Conservation (phyloP, 2,113 vertebrate genomes). For the Aegithalos caudatus region DNA sequence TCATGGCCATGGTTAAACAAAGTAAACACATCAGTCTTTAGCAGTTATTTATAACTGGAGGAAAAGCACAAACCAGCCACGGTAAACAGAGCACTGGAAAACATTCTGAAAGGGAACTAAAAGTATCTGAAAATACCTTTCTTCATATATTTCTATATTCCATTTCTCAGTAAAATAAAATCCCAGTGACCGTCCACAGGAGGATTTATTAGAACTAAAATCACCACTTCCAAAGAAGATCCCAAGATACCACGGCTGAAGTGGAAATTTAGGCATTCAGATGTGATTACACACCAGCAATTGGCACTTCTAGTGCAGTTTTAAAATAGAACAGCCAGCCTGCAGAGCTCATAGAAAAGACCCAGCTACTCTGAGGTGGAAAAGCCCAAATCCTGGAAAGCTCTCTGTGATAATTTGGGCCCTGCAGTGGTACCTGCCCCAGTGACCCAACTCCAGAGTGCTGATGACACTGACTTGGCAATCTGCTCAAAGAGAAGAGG, state of each 20-base stretch:
- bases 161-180: neutral
- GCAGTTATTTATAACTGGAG: slow-evolving; percentile 36
- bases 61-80: neutral
- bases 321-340: neutral
- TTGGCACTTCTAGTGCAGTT: neutral
- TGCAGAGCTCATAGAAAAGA: neutral
- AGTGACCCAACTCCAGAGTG: neutral
- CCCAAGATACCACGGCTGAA: neutral
- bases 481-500: neutral
- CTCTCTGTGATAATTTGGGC: neutral
- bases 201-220: neutral
- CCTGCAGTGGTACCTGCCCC: neutral
- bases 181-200: neutral
- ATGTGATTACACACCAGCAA: neutral
- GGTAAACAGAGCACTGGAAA: neutral
- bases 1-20: slow-evolving; percentile 39
- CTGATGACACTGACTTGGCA: neutral
- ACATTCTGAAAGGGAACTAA: neutral
- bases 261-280: neutral
- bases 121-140: neutral
- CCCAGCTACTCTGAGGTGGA: neutral
- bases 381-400: neutral
- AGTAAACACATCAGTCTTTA: slow-evolving; percentile 59
- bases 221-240: neutral
- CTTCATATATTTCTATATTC: neutral